These are phyloP conservation scores for Tenodera sinensis DNA, from an alignment of 2,888 invertebrate genomes.

Conservation along the genomic window DNA sequence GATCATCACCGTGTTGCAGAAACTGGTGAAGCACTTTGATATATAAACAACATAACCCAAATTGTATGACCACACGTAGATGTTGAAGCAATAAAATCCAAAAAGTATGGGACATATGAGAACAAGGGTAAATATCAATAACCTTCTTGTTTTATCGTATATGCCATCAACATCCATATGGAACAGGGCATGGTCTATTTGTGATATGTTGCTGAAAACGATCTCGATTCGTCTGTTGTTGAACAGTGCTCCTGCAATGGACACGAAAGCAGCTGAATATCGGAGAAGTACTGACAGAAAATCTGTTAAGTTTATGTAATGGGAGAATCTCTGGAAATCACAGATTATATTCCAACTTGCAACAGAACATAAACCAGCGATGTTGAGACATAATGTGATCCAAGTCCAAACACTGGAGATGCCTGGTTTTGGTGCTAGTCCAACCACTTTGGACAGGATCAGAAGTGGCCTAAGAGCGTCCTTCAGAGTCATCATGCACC, in stretches of 20 bases:
- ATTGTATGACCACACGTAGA: not conserved
- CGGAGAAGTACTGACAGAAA: not conserved
- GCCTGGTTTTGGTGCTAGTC: not conserved
- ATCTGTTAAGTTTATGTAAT: not conserved
- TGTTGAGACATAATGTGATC: not conserved
- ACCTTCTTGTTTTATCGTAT: not conserved
- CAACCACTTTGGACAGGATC: not conserved
- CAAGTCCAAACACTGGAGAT: not conserved
- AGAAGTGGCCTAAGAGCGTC: not conserved
- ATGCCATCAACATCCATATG: not conserved
- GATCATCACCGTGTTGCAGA: not conserved
- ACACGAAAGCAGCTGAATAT: not conserved
- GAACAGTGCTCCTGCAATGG: not conserved
- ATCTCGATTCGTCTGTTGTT: not conserved
- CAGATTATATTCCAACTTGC: not conserved
- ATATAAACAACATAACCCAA: not conserved
- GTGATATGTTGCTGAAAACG: not conserved
- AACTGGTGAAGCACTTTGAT: not conserved
- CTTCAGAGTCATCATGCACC: not conserved
- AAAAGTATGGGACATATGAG: not conserved
- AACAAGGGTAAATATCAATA: not conserved
- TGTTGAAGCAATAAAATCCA: not conserved
- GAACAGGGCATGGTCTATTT: not conserved
- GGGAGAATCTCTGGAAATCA: not conserved
- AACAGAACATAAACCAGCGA: not conserved